Conservation (phyloP, 2,113 vertebrate genomes). For the Vulpes lagopus region DNA sequence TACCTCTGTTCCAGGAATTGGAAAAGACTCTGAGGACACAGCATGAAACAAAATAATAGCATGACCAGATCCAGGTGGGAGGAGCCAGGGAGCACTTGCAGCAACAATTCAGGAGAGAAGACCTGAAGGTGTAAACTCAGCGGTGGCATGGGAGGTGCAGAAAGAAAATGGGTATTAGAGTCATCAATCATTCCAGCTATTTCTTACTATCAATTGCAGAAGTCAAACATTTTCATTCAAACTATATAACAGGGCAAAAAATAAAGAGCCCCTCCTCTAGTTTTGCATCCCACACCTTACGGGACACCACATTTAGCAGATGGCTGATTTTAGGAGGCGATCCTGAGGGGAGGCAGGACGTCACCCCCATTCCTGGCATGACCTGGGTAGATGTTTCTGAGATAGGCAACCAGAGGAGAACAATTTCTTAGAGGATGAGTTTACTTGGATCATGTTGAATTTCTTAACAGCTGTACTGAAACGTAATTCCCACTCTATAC, state of each 20-base stretch:
- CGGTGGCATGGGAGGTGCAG: background rate
- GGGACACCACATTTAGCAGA: background rate
- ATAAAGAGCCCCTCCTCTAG: background rate
- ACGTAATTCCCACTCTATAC: background rate
- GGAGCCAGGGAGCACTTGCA: too few species aligned
- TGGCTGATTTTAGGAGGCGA: background rate
- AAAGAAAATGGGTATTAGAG: too few species aligned
- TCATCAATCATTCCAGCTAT: rapidly evolving
- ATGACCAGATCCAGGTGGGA: background rate
- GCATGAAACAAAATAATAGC: background rate
- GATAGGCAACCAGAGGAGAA: background rate
- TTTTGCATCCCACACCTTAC: background rate
- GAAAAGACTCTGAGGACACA: background rate
- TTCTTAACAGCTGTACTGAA: background rate
- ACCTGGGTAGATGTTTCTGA: background rate
- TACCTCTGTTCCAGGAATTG: background rate
- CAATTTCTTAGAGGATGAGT: background rate
- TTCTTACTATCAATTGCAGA: background rate
- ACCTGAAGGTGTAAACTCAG: background rate
- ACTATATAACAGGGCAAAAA: background rate
- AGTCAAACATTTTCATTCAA: background rate
- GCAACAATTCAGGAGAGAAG: background rate
- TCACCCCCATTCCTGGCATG: background rate
- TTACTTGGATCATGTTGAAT: background rate
- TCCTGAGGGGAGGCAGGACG: rapidly evolving